Evolutionary conservation across 1,140 invertebrate species (phyloP).

Genomic region (Triops longicaudatus): DNA sequence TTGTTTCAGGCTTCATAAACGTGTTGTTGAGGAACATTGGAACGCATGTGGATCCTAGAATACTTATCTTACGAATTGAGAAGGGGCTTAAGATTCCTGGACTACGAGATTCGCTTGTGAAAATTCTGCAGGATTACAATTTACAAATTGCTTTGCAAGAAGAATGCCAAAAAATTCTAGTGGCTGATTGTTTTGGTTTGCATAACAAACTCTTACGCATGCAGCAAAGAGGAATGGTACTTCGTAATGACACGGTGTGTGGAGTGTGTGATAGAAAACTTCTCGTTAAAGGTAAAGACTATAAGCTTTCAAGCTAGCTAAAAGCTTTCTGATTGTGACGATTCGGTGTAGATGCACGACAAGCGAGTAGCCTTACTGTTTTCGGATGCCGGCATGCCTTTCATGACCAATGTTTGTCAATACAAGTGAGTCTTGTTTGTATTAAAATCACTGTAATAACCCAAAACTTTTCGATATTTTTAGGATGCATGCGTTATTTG

Average conservation of each 20-base stretch:
- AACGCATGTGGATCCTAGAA: conserved; percentile 82
- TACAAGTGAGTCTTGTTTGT: conserved; percentile 1
- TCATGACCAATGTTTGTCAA: conserved; percentile 70
- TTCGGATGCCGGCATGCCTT: conserved; percentile 87
- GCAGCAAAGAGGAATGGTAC: conserved; percentile 65
- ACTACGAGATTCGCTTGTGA: conserved; percentile 79
- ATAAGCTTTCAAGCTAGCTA: neutral
- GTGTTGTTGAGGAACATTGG: conserved; percentile 69
- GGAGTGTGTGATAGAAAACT: conserved; percentile 63
- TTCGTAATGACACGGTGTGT: conserved; percentile 63
- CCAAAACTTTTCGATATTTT: neutral
- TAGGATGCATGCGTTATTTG: conserved; percentile 27
- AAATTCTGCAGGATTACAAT: conserved; percentile 93
- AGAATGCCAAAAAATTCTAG: conserved; percentile 77
- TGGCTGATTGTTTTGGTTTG: conserved; percentile 81
- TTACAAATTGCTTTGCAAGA: conserved; percentile 83
- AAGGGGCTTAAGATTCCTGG: conserved; percentile 76
- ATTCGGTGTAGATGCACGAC: conserved; percentile 43
- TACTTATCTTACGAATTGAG: conserved; percentile 75
- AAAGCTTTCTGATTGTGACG: conserved; percentile 30
- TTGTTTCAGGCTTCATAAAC: conserved; percentile 58
- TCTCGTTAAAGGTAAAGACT: conserved; percentile 51
- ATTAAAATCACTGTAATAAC: neutral
- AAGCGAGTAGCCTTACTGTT: conserved; percentile 58
- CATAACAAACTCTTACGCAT: conserved; percentile 66